Evolutionary conservation across 2,888 invertebrate genomes (phyloP), one percentile per base, ranked within the genome.

Genomic region (Allacma fusca): DNA sequence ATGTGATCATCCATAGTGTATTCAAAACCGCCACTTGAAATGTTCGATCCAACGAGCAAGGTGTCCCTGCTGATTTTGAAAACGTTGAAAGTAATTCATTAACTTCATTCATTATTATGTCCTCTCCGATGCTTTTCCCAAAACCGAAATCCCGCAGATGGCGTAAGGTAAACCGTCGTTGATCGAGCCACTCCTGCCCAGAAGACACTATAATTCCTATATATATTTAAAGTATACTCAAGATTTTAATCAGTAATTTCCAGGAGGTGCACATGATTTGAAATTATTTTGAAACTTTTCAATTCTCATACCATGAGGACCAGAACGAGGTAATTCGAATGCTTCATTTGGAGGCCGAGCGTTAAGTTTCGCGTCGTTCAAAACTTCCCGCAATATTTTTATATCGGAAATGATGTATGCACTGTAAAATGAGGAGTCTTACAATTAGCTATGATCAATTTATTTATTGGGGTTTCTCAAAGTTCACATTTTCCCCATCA

Each of bases 241-340:
- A 40, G 13, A 9, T 9, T 5, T 40, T n/a, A n/a, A n/a, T n/a
- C n/a, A n/a, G 13, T 40, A 16, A 26, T 65, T 13, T 65, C 4
- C 65, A 34, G 21, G 23, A 68, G 1, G 4, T 34, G n/a, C 1
- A 1, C 29, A 40, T 21, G n/a, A 21, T 40, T 68, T 68, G 13
- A 16, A 21, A 68, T 34, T 29, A 68, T 7, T 21, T 16, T 13
- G 23, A 64, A 21, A 64, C 21, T 21, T 13, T 34, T 34, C 7
- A 68, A 29, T 68, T 68, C n/a, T n/a, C n/a, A n/a, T 70, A 71
- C 71, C 71, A 19, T 71, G 5, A n/a, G 12, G 23, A 9, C 71
- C 71, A 28, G n/a, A n/a, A 2, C 43, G 28, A 26, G 57, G 24
- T 16, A 28, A 16, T 13, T 71, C n/a, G 2, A 71, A 28, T 7